Conservation (phyloP, 1,140 invertebrate species). For the Maniola jurtina region DNA sequence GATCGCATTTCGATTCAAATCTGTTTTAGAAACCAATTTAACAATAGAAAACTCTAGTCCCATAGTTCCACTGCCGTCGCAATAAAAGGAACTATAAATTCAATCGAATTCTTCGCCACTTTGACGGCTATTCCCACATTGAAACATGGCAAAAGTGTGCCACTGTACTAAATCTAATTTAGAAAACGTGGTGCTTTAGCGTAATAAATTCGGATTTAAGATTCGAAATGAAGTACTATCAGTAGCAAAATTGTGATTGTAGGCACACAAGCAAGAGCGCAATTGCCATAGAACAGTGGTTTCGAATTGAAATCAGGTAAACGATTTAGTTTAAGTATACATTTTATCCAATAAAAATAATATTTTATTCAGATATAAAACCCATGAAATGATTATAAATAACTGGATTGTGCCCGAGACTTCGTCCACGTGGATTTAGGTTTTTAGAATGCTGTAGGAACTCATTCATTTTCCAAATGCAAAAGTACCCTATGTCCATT, state of each 20-base stretch:
- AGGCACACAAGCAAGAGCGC: constrained; percentile 1
- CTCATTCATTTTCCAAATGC: no score
- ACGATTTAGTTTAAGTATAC: constrained; percentile 2
- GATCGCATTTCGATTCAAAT: constrained; percentile 33
- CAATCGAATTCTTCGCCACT: constrained; percentile 63
- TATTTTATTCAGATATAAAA: background rate
- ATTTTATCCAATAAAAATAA: background rate
- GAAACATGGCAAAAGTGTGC: constrained; percentile 56
- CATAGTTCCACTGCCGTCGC: constrained; percentile 39
- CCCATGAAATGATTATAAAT: background rate
- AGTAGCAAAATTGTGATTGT: constrained; percentile 2
- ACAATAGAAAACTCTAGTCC: constrained; percentile 39
- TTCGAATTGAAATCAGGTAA: background rate
- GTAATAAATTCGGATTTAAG: constrained; percentile 34
- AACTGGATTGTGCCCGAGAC: no score
- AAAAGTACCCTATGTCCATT: no score
- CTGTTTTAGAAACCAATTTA: constrained; percentile 38
- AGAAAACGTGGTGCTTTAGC: constrained; percentile 33
- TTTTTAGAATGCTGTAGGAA: no score
- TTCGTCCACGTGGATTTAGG: no score
- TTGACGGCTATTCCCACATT: constrained; percentile 55
- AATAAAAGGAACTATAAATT: constrained; percentile 61
- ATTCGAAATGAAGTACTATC: constrained; percentile 7
- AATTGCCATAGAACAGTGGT: background rate
- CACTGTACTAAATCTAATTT: constrained; percentile 66